Evolutionary conservation across 1,140 invertebrate genomes (phyloP).

Genomic region (Heliothis subflexa): DNA sequence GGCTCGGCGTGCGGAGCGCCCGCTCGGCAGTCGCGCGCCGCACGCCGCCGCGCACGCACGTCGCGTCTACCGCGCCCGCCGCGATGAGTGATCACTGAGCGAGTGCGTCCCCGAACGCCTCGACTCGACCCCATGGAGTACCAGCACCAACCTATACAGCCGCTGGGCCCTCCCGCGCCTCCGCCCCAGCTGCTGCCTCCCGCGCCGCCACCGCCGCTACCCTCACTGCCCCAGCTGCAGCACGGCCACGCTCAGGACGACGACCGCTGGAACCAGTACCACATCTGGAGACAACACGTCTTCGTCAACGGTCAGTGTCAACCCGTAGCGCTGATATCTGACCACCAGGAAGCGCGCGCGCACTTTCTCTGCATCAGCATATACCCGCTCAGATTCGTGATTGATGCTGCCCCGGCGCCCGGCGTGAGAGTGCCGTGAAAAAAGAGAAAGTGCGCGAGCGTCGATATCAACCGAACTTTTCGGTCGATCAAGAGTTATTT

Average conservation of each 20-base stretch:
- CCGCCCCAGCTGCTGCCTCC: conserved; percentile 72
- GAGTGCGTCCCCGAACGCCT: conserved; percentile 59
- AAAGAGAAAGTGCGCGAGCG: conserved; percentile 75
- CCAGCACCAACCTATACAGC: conserved; percentile 73
- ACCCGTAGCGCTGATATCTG: conserved; percentile 27
- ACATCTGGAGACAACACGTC: conserved; percentile 88
- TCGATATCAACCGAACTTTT: conserved; percentile 59
- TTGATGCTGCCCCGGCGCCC: conserved; percentile 50
- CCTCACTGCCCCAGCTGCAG: conserved; percentile 79
- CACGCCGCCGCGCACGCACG: conserved; percentile 69
- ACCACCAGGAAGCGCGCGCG: conserved; percentile 58
- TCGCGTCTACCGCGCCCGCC: conserved; percentile 62
- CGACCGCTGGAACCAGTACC: conserved; percentile 87
- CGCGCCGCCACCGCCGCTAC: conserved; percentile 74
- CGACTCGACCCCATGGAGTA: conserved; percentile 72
- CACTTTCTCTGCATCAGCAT: conserved; percentile 63
- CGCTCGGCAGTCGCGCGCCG: conserved; percentile 59
- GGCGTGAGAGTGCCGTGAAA: conserved; percentile 58
- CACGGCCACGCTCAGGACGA: conserved; percentile 84
- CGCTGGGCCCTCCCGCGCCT: conserved; percentile 75
- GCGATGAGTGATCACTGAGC: conserved; percentile 78
- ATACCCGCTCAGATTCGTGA: conserved; percentile 43
- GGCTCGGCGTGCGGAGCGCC: conserved; percentile 50
- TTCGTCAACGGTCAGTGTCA: conserved; percentile 87
- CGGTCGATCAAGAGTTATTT: conserved; percentile 62